These are phyloP conservation scores for Pseudomyrmex flavicornis DNA, from an alignment of 1,140 invertebrate species.

Conservation along the genomic window DNA sequence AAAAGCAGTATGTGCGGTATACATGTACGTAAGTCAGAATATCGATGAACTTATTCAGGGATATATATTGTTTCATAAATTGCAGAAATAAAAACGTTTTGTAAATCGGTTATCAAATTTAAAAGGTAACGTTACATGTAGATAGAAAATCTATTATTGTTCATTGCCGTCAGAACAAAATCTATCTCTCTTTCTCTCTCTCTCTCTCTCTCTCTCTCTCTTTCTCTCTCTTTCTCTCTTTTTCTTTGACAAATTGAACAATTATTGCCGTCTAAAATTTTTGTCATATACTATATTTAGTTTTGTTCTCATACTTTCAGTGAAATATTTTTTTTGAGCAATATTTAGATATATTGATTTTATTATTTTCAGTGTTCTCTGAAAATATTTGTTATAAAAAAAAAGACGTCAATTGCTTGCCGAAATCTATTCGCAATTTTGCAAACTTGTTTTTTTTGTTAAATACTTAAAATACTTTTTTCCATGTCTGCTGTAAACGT, in stretches of 20 bases:
- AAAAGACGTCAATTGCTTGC: neutral
- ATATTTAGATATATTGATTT: constrained; percentile 7
- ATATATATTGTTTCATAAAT: neutral
- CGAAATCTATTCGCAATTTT: constrained; percentile 11
- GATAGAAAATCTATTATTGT: neutral
- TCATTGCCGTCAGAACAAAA: too few relatives aligned
- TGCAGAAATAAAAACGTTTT: neutral
- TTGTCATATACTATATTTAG: too few relatives aligned
- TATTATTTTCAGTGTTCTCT: constrained; percentile 16
- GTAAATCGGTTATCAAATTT: neutral
- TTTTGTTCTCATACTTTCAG: neutral
- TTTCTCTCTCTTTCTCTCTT: neutral
- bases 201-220: too few relatives aligned
- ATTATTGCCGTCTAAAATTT: neutral
- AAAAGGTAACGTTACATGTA: neutral
- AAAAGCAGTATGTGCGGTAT: too few relatives aligned
- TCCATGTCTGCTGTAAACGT: neutral
- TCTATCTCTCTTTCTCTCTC: too few relatives aligned
- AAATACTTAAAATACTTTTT: neutral
- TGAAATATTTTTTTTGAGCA: neutral
- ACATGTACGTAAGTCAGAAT: too few relatives aligned
- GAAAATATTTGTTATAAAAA: neutral
- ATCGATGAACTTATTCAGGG: too few relatives aligned
- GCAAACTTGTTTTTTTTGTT: constrained; percentile 11
- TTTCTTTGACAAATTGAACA: neutral